Evolutionary conservation across 2,888 invertebrate species (phyloP), one percentile per base, ranked within the genome.

Genomic region (Sarcophaga rosellei): DNA sequence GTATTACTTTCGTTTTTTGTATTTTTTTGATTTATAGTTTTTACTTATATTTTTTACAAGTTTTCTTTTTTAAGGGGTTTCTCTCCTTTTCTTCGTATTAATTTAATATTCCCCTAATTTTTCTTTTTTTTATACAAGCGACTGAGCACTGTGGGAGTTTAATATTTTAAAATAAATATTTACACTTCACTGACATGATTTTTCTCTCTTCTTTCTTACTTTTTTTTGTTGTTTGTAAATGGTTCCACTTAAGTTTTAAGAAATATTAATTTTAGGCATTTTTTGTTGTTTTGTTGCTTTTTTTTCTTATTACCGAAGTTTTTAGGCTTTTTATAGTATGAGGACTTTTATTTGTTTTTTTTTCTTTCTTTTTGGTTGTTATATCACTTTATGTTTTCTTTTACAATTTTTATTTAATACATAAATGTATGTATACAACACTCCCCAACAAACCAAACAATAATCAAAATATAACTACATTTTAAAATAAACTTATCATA

Each of bases 151-250:
- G 74, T 85, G 81, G 77, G 74, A 85, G 81, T 75, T 74, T 81
- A 57, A 74, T 81, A 62, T 73, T 68, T 68, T 77, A 78, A 78
- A 85, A 69, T 77, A 74, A 85, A 85, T 79, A 85, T 85, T 79
- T 85, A 79, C 82, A 85, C 85, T 81, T 78, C 81, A 79, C 85
- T 85, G 79, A 76, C 62, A 85, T 75, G 47, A 81, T 81, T 85
- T 70, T 63, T 53, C 4, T 53, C 8, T 35, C 35, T 35, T 35
- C 35, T 35, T 35, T 35, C 35, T 35, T 10, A 35, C 8, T 35
- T 35, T 35, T 6, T 44, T 68, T 57, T 69, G 44, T 65, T 21
- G 3, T 3, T 80, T 70, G 69, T 20, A 61, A 75, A 75, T 44
- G 23, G 62, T 69, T 47, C 44, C 74, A 81, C 62, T 76, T 69